A percentile compares a stretch with the other conserved stretches of the same genome.
Conservation (phyloP, 2,888 invertebrate species). For the Strigamia transsilvanica region DNA sequence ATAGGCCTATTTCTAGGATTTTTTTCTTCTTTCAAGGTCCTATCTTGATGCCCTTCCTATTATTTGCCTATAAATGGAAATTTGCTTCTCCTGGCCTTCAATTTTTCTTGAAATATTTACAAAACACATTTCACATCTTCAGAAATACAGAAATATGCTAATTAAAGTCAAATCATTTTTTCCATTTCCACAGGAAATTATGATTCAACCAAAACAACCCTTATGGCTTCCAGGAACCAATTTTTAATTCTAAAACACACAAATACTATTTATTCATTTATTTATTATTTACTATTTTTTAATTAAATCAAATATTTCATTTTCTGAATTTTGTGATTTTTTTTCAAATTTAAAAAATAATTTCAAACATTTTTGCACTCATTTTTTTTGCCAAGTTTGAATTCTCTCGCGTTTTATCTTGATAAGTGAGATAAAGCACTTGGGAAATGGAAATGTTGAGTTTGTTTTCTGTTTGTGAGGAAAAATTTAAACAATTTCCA, state of each 20-base stretch:
- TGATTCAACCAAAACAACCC: conserved; percentile 6
- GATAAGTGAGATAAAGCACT: no score
- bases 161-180: neutral
- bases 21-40: neutral
- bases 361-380: no score
- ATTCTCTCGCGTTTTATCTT: no score
- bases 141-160: neutral
- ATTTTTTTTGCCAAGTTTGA: no score
- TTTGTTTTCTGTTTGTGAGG: neutral
- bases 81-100: neutral
- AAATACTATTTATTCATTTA: no score
- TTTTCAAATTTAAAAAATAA: no score
- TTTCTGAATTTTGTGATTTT: no score
- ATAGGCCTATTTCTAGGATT: neutral
- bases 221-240: neutral
- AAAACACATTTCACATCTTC: neutral
- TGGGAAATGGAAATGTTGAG: no score
- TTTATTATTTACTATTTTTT: no score
- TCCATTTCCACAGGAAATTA: conserved; percentile 28
- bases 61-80: neutral
- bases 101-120: neutral
- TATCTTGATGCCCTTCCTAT: neutral
- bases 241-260: no score
- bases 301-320: no score
- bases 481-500: neutral